Percentiles rank a stretch among this genome's conserved stretches.
Evolutionary conservation across 1,140 invertebrate genomes (phyloP).

Genomic region (Mamestra configurata): DNA sequence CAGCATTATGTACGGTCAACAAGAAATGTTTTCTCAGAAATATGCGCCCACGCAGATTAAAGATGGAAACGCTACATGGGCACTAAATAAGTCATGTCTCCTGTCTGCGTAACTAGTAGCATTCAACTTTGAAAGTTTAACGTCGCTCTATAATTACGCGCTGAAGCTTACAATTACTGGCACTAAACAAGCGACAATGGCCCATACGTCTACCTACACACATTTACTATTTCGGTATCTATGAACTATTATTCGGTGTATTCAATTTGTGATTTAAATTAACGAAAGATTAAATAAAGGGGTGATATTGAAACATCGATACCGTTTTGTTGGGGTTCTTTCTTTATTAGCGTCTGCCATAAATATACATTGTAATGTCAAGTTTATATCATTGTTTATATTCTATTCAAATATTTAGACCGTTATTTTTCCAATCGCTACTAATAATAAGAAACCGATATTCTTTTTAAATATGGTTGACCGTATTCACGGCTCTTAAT

Average conservation of each 20-base stretch:
- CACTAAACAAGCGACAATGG: slow-evolving; percentile 12
- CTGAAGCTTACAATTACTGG: slow-evolving; percentile 42
- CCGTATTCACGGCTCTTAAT: slow-evolving; percentile 33
- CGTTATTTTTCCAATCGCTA: slow-evolving; percentile 25
- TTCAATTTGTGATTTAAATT: slow-evolving; percentile 8
- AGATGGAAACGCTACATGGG: slow-evolving; percentile 84
- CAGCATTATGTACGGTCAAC: slow-evolving; percentile 81
- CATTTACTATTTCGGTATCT: slow-evolving; percentile 5
- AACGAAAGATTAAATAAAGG: slow-evolving; percentile 31
- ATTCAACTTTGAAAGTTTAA: slow-evolving; percentile 67
- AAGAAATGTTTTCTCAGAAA: slow-evolving; percentile 86
- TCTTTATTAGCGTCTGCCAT: slow-evolving; percentile 10
- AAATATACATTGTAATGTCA: slow-evolving; percentile 33
- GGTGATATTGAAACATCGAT: slow-evolving; percentile 43
- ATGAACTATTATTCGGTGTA: neutral
- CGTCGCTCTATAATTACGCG: slow-evolving; percentile 61
- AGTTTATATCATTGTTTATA: slow-evolving; percentile 26
- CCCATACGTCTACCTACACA: neutral
- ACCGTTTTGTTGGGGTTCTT: slow-evolving; percentile 13
- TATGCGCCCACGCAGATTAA: slow-evolving; percentile 86
- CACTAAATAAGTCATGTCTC: slow-evolving; percentile 84
- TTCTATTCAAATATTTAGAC: slow-evolving; percentile 28
- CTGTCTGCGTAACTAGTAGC: slow-evolving; percentile 76
- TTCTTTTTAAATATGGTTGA: slow-evolving; percentile 36
- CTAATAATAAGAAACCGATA: slow-evolving; percentile 29